These are phyloP conservation scores for Panthera leo DNA, from an alignment of 2,113 vertebrate species.

Conservation along the genomic window DNA sequence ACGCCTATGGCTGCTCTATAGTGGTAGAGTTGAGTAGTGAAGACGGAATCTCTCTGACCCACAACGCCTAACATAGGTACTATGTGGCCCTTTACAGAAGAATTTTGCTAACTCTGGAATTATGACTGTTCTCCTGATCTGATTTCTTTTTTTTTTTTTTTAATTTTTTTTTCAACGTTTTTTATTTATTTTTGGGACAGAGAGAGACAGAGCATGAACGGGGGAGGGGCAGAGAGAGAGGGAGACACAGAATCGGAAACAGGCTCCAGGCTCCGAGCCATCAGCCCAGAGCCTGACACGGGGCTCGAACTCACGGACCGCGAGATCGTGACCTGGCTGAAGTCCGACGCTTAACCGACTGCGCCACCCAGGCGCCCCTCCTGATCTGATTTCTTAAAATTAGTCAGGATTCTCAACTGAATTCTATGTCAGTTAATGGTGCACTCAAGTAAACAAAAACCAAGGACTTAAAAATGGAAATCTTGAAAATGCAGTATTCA, in stretches of 20 bases:
- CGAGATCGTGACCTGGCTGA: too few species aligned
- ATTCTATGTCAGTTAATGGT: neutral
- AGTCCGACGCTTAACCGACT: too few species aligned
- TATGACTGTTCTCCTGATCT: neutral
- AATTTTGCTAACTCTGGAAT: neutral
- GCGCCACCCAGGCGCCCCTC: too few species aligned
- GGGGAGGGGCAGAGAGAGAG: too few species aligned
- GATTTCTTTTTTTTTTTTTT: neutral
- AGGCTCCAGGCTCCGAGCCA: too few species aligned
- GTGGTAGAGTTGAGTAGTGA: neutral
- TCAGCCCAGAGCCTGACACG: too few species aligned
- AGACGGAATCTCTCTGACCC: neutral
- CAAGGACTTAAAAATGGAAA: neutral
- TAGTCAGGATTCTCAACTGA: neutral
- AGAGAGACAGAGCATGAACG: too few species aligned
- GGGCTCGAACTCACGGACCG: too few species aligned
- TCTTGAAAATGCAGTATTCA: neutral
- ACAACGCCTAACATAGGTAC: neutral
- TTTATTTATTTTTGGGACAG: too few species aligned
- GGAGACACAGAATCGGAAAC: too few species aligned
- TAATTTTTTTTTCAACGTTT: too few species aligned
- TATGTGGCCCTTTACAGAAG: neutral
- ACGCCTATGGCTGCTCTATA: neutral
- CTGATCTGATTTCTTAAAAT: neutral
- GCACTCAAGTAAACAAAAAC: neutral